Conservation (phyloP, 2,113 vertebrate genomes). For the Piliocolobus tephrosceles region DNA sequence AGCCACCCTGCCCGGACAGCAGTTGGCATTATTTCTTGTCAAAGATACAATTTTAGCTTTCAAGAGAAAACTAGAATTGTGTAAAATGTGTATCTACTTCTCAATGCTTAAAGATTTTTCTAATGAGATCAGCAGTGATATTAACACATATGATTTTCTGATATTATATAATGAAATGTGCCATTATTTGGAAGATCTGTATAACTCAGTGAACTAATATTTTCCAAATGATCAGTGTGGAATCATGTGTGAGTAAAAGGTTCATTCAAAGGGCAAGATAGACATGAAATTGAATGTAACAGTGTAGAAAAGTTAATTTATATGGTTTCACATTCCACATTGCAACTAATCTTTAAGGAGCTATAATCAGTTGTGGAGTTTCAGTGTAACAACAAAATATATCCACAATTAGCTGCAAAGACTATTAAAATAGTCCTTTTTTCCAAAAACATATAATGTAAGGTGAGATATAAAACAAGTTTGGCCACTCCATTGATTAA, state of each 20-base stretch:
- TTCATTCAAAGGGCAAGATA: background rate
- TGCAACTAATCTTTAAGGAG: constrained; percentile 4
- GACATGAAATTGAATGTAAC: background rate
- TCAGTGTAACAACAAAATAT: constrained; percentile 32
- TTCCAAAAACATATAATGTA: background rate
- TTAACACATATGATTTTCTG: constrained; percentile 4
- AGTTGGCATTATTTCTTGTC: background rate
- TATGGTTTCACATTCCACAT: constrained; percentile 30
- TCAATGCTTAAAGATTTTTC: background rate
- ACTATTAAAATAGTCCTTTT: background rate
- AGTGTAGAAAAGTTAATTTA: constrained; percentile 7
- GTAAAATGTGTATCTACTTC: background rate
- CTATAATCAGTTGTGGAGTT: background rate
- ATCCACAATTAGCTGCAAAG: constrained; percentile 18
- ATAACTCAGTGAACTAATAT: background rate
- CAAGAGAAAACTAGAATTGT: constrained; percentile 19
- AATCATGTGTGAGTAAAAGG: constrained; percentile 6
- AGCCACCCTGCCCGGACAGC: background rate
- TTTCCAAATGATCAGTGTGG: constrained; percentile 26
- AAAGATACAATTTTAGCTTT: constrained; percentile 34
- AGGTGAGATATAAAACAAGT: background rate
- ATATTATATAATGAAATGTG: constrained; percentile 13
- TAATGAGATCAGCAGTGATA: background rate
- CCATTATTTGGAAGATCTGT: constrained; percentile 21
- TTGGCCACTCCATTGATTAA: background rate